Percentiles rank a stretch among this genome's conserved stretches.
These are phyloP conservation scores for Euclidia mi DNA, from an alignment of 2,888 invertebrate species.

Conservation along the genomic window DNA sequence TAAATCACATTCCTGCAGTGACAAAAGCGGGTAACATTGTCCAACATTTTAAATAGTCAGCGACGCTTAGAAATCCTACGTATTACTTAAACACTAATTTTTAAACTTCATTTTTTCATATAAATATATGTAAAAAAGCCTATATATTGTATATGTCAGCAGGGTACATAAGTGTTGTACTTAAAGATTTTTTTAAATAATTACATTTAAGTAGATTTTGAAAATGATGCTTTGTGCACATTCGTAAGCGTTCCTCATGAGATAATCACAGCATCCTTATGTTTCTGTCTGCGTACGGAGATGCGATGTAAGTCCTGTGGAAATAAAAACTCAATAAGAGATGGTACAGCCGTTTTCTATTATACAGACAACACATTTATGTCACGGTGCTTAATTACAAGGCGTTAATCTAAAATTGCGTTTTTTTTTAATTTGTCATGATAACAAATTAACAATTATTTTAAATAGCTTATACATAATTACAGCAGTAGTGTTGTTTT, in stretches of 20 bases:
- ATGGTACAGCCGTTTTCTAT: too few relatives aligned
- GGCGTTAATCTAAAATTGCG: too few relatives aligned
- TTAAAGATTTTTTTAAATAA: constrained; percentile 65
- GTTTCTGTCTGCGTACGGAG: constrained; percentile 91
- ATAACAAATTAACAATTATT: too few relatives aligned
- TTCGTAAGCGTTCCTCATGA: constrained; percentile 61
- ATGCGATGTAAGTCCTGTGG: constrained; percentile 92
- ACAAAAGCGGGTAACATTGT: constrained; percentile 66
- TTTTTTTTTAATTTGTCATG: not conserved
- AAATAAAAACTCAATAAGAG: constrained; percentile 44
- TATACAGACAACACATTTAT: too few relatives aligned
- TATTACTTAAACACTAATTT: constrained; percentile 72
- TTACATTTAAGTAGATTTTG: constrained; percentile 71
- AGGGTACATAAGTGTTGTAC: constrained; percentile 79
- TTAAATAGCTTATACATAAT: too few relatives aligned
- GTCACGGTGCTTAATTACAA: too few relatives aligned
- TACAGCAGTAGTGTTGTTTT: too few relatives aligned
- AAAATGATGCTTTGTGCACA: constrained; percentile 61
- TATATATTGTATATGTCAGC: constrained; percentile 74
- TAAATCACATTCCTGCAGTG: constrained; percentile 50
- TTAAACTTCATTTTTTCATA: constrained; percentile 68
- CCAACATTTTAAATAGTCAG: constrained; percentile 56
- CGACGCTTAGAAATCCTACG: constrained; percentile 69
- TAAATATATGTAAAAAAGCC: constrained; percentile 85
- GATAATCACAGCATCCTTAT: constrained; percentile 89